A percentile compares a stretch with the other conserved stretches of the same genome.
Conservation (phyloP, 1,140 invertebrate species). For the Bombus turneri region DNA sequence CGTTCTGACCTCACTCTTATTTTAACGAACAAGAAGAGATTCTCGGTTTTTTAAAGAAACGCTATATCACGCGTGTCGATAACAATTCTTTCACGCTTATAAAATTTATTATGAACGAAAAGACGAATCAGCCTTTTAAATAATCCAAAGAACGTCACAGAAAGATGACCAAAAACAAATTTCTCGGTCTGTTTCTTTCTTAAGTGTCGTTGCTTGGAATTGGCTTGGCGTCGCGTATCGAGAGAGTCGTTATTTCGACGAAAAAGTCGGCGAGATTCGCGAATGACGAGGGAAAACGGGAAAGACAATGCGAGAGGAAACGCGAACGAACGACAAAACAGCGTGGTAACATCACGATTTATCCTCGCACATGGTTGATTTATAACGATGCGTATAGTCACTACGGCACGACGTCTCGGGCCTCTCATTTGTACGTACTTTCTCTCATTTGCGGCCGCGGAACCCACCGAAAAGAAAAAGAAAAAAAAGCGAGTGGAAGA, state of each 20-base stretch:
- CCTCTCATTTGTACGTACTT: conserved; percentile 25
- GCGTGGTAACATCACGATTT: conserved; percentile 27
- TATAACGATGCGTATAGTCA: conserved; percentile 39
- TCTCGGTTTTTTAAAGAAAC: neutral
- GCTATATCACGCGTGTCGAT: no score
- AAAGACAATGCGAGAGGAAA: conserved; percentile 1
- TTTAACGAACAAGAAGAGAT: neutral
- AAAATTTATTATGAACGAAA: neutral
- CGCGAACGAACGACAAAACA: conserved; percentile 21
- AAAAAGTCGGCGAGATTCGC: neutral
- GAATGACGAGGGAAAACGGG: neutral
- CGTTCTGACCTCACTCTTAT: neutral
- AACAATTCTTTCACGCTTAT: no score
- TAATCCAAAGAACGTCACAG: neutral
- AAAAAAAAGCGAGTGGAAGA: neutral
- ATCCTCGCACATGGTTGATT: conserved; percentile 46
- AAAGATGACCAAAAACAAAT: neutral
- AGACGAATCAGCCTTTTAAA: neutral
- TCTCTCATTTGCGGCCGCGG: conserved; percentile 28
- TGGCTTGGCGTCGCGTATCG: neutral
- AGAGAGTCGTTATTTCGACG: neutral
- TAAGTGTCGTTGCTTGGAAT: neutral
- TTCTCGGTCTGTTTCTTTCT: neutral
- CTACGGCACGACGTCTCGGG: conserved; percentile 8
- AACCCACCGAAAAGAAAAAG: conserved; percentile 21